Evolutionary conservation across 2,888 invertebrate species (phyloP), one percentile per base, ranked within the genome.

Genomic region (Cataglyphis cursor): DNA sequence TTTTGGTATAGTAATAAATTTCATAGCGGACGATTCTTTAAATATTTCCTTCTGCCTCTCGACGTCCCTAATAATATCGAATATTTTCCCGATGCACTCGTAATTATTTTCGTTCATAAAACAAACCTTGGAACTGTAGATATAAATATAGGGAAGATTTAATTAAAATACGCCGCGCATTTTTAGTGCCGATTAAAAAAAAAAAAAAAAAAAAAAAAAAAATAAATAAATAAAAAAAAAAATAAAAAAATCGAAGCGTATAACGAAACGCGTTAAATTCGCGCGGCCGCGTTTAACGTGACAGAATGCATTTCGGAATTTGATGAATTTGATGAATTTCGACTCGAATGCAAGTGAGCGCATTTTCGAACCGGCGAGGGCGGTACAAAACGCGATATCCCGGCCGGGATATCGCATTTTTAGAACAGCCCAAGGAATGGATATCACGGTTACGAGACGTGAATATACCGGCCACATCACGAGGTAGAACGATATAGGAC

Each of bases 381-480:
- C 54, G 48, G 65, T 61, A 54, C 38, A 62, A 80, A 76, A 66
- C 76, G 51, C 51, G 51, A 44, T 61, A 62, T 35, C 35, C 15
- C 59, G 59, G 24, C 80, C 35, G 59, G 35, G 83, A 28, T 61
- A 82, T 54, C 62, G 84, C 83, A 86, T 86, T 86, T 88, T 65
- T 70, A 81, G 82, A 88, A 85, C 83, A 74, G 81, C 68, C 62
- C 38, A 38, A 59, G 80, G 83, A 87, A 81, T 38, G 74, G 81
- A 44, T 84, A 82, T 59, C 78, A 41, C 57, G 82, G 86, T 89
- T 90, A 88, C 81, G 89, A 78, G 87, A 86, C 81, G 87, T 80
- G 86, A 85, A 88, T 88, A 87, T 87, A 90, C 76, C 84, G 84
- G 86, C 85, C 76, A 51, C 18, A 87, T 88, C 89, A 72, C 70